These are phyloP conservation scores for Agrypnia vestita DNA, from an alignment of 1,140 invertebrate species.

Conservation along the genomic window DNA sequence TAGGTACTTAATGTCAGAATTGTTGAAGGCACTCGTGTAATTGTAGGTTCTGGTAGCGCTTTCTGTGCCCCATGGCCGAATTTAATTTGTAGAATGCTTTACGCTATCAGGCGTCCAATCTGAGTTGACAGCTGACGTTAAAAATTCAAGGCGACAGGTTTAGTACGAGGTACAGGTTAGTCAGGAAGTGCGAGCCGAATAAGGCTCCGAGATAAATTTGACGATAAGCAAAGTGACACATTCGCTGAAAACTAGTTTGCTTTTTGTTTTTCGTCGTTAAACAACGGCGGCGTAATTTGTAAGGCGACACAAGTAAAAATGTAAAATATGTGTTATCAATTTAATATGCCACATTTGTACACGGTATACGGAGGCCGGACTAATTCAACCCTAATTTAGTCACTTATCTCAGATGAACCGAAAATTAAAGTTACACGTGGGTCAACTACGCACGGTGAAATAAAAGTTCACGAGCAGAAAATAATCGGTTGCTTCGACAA, in stretches of 20 bases:
- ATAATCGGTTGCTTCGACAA: no score
- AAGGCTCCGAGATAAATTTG: constrained; percentile 38
- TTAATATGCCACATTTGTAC: no score
- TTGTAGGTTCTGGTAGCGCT: not conserved
- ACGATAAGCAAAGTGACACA: constrained; percentile 40
- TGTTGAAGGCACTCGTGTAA: no score
- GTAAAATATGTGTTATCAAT: no score
- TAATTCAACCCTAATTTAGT: no score
- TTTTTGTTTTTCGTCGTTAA: constrained; percentile 23
- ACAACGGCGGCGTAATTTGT: constrained; percentile 11
- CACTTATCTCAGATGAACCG: no score
- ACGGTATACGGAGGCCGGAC: no score
- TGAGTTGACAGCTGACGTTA: constrained; percentile 47
- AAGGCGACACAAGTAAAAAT: not conserved
- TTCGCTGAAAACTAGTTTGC: constrained; percentile 40
- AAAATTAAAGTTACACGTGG: no score
- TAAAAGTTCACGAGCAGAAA: no score
- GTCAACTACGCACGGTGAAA: no score
- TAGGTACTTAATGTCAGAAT: no score
- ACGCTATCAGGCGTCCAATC: constrained; percentile 31
- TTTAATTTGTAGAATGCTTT: constrained; percentile 33
- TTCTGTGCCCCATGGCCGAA: constrained; percentile 13
- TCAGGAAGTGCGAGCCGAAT: constrained; percentile 45
- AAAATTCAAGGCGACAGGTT: constrained; percentile 37
- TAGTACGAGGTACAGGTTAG: constrained; percentile 33